These are phyloP conservation scores for Oreochromis aureus DNA, from an alignment of 2,113 vertebrate genomes.

Conservation along the genomic window DNA sequence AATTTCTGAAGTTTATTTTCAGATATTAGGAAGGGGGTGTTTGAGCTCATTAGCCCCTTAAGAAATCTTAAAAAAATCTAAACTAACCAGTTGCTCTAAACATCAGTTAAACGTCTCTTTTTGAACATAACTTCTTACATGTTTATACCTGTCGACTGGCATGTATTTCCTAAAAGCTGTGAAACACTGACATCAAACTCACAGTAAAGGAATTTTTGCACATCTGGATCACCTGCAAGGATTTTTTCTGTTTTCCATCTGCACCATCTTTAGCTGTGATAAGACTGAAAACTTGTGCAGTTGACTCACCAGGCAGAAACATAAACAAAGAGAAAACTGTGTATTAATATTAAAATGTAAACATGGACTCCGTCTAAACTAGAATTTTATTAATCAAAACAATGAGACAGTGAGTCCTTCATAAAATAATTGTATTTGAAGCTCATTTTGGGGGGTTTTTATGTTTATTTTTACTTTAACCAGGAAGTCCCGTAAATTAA, in stretches of 20 bases:
- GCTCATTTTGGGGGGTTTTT: accelerated
- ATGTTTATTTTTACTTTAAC: not conserved
- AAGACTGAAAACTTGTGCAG: not conserved
- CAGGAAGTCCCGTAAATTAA: not conserved
- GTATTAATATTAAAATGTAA: not conserved
- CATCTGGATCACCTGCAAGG: not conserved
- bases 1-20: not conserved
- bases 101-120: not conserved
- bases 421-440: not conserved
- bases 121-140: not conserved
- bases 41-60: not conserved
- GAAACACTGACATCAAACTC: not conserved
- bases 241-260: not conserved
- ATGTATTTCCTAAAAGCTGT: not conserved
- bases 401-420: not conserved
- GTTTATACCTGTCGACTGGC: not conserved
- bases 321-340: not conserved
- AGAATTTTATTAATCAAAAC: not conserved
- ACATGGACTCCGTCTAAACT: not conserved
- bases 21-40: not conserved
- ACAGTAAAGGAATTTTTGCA: not conserved
- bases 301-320: not conserved
- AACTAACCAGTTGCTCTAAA: not conserved
- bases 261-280: not conserved
- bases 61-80: not conserved